Base-by-base conservation (phyloP, 1,140 invertebrate genomes). In the Hetaerina americana region DNA sequence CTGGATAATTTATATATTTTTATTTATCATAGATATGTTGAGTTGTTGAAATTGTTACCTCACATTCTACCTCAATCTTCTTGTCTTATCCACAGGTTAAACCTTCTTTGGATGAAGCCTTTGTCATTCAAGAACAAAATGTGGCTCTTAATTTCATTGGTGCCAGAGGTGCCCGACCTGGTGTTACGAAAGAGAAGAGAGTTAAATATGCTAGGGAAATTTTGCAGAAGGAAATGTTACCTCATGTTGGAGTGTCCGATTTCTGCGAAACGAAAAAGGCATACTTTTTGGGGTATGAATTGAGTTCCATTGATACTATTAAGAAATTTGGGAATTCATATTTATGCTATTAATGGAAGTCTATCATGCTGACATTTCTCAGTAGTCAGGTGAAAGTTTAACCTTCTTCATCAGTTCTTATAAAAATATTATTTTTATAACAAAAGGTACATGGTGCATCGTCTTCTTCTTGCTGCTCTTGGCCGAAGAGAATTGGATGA, bases 241-340 rank as follows among this genome's bases (percentile, higher is more conserved):
- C 97, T 12, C 97, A 99, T 83, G 96, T 99, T 73, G 97, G 97
- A 76, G 95, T 99, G 5, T 96, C 95, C 68, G 96, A 99, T 81
- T 99, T 97, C 82, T 98, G 97, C 85, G 97, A 99, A 85, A 99
- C 97, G 0, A 99, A 98, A 81, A 99, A 99, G 80, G 97, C 97
- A 0, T 98, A 98, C 78, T 98, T 97, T 78, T 85, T 98, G 29
- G 96, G 95, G 83, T 87, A 79, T 78, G 79, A 76, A 72, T 57
- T 5, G 18, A 68, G 67, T 26, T 26, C 1, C 18, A 24, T 57
- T 57, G 12, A 57, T n/a, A 57, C 22, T 57, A 12, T 57, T 12
- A 57, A 12, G 49, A n/a, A n/a, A n/a, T n/a, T n/a, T n/a, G n/a
- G n/a, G n/a, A n/a, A n/a, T n/a, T n/a, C n/a, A n/a, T n/a, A n/a